Percentiles rank a stretch among this genome's conserved stretches.
Evolutionary conservation across 2,113 vertebrate species (phyloP).

Genomic region (Gorsachius goisagi): DNA sequence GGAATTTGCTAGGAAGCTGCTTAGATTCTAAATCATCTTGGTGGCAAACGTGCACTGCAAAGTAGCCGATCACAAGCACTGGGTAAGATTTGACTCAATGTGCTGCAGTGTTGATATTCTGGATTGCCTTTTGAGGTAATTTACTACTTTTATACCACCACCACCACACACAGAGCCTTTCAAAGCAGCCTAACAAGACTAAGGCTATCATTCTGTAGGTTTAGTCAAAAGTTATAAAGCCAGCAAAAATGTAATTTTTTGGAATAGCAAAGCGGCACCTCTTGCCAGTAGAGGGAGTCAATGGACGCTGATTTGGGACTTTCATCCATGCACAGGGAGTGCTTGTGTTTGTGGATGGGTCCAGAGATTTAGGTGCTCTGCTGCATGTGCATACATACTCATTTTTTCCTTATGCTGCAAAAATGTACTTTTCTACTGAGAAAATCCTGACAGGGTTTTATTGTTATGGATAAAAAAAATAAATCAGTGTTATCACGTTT

Average conservation of each 20-base stretch:
- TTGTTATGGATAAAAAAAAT: background rate
- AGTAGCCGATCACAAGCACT: background rate
- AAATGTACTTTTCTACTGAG: background rate
- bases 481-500: background rate
- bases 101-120: background rate
- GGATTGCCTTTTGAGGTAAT: background rate
- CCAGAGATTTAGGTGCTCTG: background rate
- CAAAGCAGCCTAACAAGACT: background rate
- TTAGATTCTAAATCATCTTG: background rate
- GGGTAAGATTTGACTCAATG: background rate
- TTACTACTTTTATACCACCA: background rate
- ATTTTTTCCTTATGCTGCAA: background rate
- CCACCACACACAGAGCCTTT: background rate
- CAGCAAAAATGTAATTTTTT: background rate
- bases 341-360: too few species aligned
- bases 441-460: background rate
- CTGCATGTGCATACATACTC: fast-evolving
- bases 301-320: conserved; percentile 30
- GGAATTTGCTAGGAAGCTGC: background rate
- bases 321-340: background rate
- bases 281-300: conserved; percentile 74
- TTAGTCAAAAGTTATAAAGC: background rate
- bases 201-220: background rate
- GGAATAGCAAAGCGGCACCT: background rate
- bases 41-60: background rate